phyloP scores from a whole-genome alignment of 2,888 invertebrate genomes.

The Idaea dimidiata region DNA sequence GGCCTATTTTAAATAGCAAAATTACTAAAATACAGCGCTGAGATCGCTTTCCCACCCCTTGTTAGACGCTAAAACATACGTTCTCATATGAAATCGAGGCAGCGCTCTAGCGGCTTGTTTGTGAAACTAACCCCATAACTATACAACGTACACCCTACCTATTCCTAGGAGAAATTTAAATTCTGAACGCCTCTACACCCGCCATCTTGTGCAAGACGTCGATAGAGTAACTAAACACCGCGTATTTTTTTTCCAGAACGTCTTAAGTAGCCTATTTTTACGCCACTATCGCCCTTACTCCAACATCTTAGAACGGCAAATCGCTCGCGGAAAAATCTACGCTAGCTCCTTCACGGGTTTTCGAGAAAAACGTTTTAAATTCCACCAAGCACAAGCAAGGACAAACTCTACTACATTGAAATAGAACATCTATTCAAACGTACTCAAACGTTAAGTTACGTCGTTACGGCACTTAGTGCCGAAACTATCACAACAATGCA shows the following conservation, averaged over 20 bases:
- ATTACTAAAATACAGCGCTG: slow-evolving; percentile 15
- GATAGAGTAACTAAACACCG: slow-evolving; percentile 74
- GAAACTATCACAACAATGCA: slow-evolving; percentile 76
- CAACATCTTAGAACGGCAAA: slow-evolving; percentile 71
- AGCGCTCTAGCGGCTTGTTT: slow-evolving; percentile 51
- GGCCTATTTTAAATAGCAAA: background rate
- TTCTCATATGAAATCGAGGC: slow-evolving; percentile 39
- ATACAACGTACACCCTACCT: slow-evolving; percentile 63
- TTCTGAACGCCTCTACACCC: slow-evolving; percentile 72
- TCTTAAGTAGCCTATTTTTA: slow-evolving; percentile 77
- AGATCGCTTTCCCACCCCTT: slow-evolving; percentile 26
- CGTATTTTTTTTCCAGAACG: slow-evolving; percentile 74
- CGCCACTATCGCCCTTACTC: slow-evolving; percentile 77
- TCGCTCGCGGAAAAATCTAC: slow-evolving; percentile 77
- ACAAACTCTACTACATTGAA: rapidly evolving
- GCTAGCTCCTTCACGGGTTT: slow-evolving; percentile 51
- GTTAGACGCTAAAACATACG: slow-evolving; percentile 40
- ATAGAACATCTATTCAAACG: slow-evolving; percentile 27
- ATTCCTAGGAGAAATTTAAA: slow-evolving; percentile 78
- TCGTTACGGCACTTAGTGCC: slow-evolving; percentile 27
- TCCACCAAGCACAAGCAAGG: slow-evolving; percentile 8
- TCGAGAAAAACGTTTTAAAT: slow-evolving; percentile 32
- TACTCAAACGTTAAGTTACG: slow-evolving; percentile 17
- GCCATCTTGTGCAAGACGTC: slow-evolving; percentile 80
- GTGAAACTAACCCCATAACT: slow-evolving; percentile 32